Conservation (phyloP, 2,888 invertebrate genomes). For the Chydorus sphaericus region DNA sequence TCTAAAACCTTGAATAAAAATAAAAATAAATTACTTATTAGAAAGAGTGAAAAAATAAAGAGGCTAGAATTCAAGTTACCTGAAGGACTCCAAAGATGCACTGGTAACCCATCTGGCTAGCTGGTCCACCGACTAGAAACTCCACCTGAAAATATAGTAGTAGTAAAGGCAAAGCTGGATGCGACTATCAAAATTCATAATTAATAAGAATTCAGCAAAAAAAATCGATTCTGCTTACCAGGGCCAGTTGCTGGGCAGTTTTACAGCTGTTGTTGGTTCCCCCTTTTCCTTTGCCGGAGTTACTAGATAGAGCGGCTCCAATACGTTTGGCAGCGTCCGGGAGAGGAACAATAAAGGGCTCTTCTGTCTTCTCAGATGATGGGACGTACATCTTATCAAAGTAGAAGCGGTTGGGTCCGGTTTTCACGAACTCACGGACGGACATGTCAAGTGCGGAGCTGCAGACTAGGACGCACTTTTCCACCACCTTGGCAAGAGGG, state of each 20-base stretch:
- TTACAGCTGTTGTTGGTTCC: conserved; percentile 19
- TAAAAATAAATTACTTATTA: too few relatives aligned
- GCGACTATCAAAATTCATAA: too few relatives aligned
- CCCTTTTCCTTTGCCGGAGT: conserved; percentile 1
- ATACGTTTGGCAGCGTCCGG: conserved; percentile 42
- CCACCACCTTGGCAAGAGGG: conserved; percentile 36
- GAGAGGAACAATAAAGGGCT: too few relatives aligned
- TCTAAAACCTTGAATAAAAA: too few relatives aligned
- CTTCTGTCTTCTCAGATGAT: conserved; percentile 36
- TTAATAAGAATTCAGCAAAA: too few relatives aligned
- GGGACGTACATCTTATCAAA: conserved; percentile 52
- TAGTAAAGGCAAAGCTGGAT: too few relatives aligned
- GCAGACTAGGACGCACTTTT: conserved; percentile 51
- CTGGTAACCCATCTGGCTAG: conserved; percentile 86
- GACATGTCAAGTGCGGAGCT: conserved; percentile 41
- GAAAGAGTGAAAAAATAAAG: too few relatives aligned
- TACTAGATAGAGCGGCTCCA: too few relatives aligned
- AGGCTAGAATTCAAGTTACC: too few relatives aligned
- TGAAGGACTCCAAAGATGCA: conserved; percentile 73
- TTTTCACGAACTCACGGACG: conserved; percentile 42
- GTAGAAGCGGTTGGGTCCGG: conserved; percentile 55
- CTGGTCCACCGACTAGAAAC: too few relatives aligned
- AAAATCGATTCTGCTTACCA: too few relatives aligned
- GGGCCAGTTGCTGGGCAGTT: conserved; percentile 20
- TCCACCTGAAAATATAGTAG: too few relatives aligned